Base-by-base conservation (phyloP, 2,888 invertebrate species). In the Parasteatoda lunata region DNA sequence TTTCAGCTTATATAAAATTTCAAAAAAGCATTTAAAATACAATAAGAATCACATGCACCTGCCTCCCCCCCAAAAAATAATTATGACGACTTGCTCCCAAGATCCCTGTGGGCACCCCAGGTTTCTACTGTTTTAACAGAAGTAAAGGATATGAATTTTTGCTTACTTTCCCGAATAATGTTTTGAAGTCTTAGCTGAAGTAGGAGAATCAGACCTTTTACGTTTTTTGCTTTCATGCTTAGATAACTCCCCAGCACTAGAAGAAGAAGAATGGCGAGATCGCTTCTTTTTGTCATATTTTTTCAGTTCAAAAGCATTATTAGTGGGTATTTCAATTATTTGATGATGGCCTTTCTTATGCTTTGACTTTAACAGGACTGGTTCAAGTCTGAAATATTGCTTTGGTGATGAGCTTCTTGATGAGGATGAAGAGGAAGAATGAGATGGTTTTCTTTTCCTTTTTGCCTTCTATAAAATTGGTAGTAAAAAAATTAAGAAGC, bases 281-380 rank as follows among this genome's bases (percentile, higher is more conserved):
- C 87, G 77, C 65, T 87, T 87, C 45, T 78, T 87, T 13, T 71
- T 86, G 5, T 81, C 81, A 69, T 77, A 72, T 69, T 86, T 82
- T 59, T 82, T 81, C 47, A 82, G 52, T 13, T 87, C 87, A 52
- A 78, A 70, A 30, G 87, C 78, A 64, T 72, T 69, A 47, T 73
- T 81, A 8, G 73, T 87, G 0, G 81, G 87, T 13, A 87, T 65
- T 64, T 87, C 87, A 64, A 87, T 82, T 11, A 81, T 68, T 47
- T 82, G 77, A 13, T 82, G 77, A 13, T 59, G 68, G 0, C 48
- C 15, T 15, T 70, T 76, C 30, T 80, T 76, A 13, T 85, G 79
- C 48, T 87, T 87, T 11, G 87, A 87, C 47, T 87, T 87, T 5
- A 87, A 48, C 49, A 87, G 73, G 45, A 87, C 82, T 73, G 87